A percentile compares a stretch with the other conserved stretches of the same genome.
phyloP scores from a whole-genome alignment of 2,797 vertebrate species.

The Argyrosomus regius region DNA sequence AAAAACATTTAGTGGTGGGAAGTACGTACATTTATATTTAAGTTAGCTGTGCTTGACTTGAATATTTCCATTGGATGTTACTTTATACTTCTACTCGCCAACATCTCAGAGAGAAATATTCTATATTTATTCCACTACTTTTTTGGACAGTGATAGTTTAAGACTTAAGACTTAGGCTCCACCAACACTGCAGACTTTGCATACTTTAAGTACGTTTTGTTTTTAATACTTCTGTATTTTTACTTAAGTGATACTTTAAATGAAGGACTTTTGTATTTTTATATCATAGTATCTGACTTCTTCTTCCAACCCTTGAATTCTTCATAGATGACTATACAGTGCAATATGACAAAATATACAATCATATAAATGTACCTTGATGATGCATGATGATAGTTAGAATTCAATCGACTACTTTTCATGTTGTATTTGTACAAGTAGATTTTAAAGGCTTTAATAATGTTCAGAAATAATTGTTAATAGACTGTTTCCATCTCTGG shows the following conservation, averaged over 20 bases:
- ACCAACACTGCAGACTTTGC: too few relatives aligned
- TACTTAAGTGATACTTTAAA: too few relatives aligned
- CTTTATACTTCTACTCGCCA: too few relatives aligned
- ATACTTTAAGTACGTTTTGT: too few relatives aligned
- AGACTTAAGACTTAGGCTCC: too few relatives aligned
- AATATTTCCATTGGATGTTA: too few relatives aligned
- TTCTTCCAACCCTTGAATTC: not conserved
- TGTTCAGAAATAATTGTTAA: not conserved
- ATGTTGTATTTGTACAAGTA: not conserved
- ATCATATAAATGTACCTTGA: not conserved
- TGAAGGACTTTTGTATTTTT: too few relatives aligned
- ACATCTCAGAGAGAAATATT: too few relatives aligned
- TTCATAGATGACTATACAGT: not conserved
- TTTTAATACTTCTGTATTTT: too few relatives aligned
- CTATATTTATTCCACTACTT: too few relatives aligned
- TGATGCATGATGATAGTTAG: not conserved
- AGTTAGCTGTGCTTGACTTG: too few relatives aligned
- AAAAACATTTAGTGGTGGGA: not conserved
- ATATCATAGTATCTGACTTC: not conserved
- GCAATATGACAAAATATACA: not conserved
- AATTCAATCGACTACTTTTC: not conserved
- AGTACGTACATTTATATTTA: not conserved
- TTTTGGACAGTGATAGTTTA: too few relatives aligned
- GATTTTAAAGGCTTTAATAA: not conserved
- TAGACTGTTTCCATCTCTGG: not conserved